phyloP scores from a whole-genome alignment of 1,140 invertebrate species.

The Eufriesea mexicana region DNA sequence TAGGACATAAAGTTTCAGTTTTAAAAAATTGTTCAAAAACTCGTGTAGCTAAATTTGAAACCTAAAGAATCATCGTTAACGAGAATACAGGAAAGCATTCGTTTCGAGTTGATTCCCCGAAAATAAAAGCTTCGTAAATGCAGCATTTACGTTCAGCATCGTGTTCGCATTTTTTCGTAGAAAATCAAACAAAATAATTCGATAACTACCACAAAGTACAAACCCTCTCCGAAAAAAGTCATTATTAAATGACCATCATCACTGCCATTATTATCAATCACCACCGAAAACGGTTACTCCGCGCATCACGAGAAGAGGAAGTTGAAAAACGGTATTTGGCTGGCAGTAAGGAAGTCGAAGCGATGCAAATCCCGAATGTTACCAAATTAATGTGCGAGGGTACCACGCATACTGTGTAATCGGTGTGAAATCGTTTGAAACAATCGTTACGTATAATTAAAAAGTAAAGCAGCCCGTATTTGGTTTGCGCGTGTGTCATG shows the following conservation, averaged over 20 bases:
- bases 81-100: background rate
- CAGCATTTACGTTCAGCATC: too few species aligned
- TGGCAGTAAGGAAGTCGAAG: slow-evolving; percentile 1
- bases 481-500: background rate
- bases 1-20: too few species aligned
- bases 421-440: background rate
- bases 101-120: background rate
- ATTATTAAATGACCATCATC: background rate
- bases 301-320: background rate
- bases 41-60: too few species aligned
- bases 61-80: too few species aligned
- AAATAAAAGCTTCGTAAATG: too few species aligned
- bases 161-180: background rate
- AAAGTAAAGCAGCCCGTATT: background rate
- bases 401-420: background rate
- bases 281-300: background rate
- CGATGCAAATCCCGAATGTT: background rate
- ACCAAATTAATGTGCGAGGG: slow-evolving; percentile 1
- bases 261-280: background rate
- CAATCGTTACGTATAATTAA: slow-evolving; percentile 23
- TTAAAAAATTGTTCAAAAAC: too few species aligned
- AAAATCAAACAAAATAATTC: background rate
- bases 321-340: background rate
- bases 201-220: background rate
- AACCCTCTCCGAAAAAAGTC: too few species aligned